Evolutionary conservation across 2,113 vertebrate genomes (phyloP).

Genomic region (Corvus moneduloides): DNA sequence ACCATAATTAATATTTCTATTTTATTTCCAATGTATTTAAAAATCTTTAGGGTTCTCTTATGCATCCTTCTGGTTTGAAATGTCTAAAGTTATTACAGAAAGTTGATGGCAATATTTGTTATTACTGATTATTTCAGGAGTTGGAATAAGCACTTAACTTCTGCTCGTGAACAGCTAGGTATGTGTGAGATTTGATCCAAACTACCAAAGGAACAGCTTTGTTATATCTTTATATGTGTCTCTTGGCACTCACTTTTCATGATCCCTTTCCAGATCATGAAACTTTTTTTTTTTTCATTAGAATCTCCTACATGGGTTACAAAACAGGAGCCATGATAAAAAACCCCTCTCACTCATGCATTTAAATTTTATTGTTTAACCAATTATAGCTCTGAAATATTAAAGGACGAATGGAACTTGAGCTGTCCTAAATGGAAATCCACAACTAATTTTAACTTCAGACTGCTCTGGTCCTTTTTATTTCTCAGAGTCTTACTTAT

Average conservation of each 20-base stretch:
- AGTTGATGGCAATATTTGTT: not conserved
- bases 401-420: conserved; percentile 4
- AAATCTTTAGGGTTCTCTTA: not conserved
- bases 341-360: not conserved
- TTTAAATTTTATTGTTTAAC: not conserved
- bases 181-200: conserved; percentile 11
- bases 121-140: conserved; percentile 35
- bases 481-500: not conserved
- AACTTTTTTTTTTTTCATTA: not conserved
- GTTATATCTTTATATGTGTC: conserved; percentile 25
- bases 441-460: conserved; percentile 12
- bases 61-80: not conserved
- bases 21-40: not conserved
- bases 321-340: not conserved
- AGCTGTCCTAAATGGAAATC: not conserved
- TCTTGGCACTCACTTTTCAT: not conserved
- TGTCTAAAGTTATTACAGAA: not conserved
- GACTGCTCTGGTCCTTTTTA: not conserved
- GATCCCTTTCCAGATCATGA: conserved; percentile 6
- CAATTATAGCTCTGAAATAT: not conserved
- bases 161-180: not conserved
- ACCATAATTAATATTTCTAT: not conserved
- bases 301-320: not conserved
- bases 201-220: conserved; percentile 3
- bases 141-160: conserved; percentile 15